Evolutionary conservation across 2,888 invertebrate species (phyloP).

Genomic region (Toxonevra muliebris): DNA sequence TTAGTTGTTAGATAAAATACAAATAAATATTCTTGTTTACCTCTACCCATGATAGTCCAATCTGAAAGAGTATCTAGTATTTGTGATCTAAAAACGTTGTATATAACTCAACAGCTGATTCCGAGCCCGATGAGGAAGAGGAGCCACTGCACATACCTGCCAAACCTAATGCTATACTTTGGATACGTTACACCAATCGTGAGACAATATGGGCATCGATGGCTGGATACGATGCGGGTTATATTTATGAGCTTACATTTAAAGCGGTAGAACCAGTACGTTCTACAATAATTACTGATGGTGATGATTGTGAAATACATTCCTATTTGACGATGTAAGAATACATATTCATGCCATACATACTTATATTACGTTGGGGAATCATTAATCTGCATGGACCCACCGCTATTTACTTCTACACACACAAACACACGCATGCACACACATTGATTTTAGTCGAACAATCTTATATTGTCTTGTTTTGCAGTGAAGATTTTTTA

Average conservation of each 20-base stretch:
- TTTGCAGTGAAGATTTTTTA: conserved; percentile 67
- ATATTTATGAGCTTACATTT: conserved; percentile 70
- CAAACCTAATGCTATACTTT: conserved; percentile 69
- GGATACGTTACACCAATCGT: conserved; percentile 67
- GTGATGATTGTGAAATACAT: conserved; percentile 70
- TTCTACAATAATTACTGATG: conserved; percentile 67
- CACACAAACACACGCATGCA: neutral
- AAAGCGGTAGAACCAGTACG: conserved; percentile 64
- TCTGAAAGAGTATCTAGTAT: too few species aligned
- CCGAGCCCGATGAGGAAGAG: conserved; percentile 68
- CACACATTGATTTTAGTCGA: neutral
- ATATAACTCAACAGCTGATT: conserved; percentile 64
- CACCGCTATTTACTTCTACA: neutral
- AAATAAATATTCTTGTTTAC: too few species aligned
- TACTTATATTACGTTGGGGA: too few species aligned
- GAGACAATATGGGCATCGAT: conserved; percentile 71
- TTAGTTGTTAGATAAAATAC: too few species aligned
- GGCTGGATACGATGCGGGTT: conserved; percentile 74
- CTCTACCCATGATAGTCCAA: too few species aligned
- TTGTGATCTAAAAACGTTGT: too few species aligned
- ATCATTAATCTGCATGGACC: neutral
- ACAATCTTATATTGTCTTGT: neutral
- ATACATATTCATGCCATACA: too few species aligned
- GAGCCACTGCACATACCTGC: conserved; percentile 69
- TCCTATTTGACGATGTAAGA: conserved; percentile 68